Base-by-base conservation (phyloP, 2,888 invertebrate genomes). In the Magallana nippona region DNA sequence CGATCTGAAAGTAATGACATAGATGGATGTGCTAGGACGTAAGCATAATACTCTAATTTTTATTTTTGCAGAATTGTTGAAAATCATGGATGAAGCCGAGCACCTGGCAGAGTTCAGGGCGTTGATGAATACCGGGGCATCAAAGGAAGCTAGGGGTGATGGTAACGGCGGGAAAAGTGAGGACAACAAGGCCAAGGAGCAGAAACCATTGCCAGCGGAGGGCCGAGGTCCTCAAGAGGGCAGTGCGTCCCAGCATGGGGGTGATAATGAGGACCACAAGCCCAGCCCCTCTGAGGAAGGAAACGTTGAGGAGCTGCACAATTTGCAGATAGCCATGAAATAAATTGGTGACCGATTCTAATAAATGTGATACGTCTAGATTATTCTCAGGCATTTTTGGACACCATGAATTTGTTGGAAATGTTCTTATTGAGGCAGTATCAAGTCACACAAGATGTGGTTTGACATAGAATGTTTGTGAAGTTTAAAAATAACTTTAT, bases 11-110 rank as follows among this genome's bases (percentile, higher is more conserved):
- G 44, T 5, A 44, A 44, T 8, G 44, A 44, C 44, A 3, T 44
- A 8, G 5, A 44, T 44, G 44, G 44, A 5, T 27, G 27, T 27
- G 27, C 27, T 27, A 27, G 27, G 27, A 27, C 27, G 27, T 27
- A 44, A 3, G 44, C 44, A 44, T 44, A 5, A 44, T 44, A 17
- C 11, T 60, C 60, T 60, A 1, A 60, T 11, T 60, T 60, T 11
- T 27, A 32, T 10, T 13, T 71, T 10, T 10, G 15, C 32, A 71
- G 71, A 71, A 71, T 13, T 71, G 27, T 71, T 71, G 71, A 71
- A 27, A 13, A 71, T 71, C 32, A 71, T 71, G 71, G 71, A 71
- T 32, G 71, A 71, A 32, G 71, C 71, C 71, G 32, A 71, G 22
- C 71, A 71, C 19, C 19, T 71, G 22, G 71, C 71, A 10, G 22